Percentiles rank a stretch among this genome's conserved stretches.
These are phyloP conservation scores for Acleris cristana DNA, from an alignment of 2,888 invertebrate species.

Conservation along the genomic window DNA sequence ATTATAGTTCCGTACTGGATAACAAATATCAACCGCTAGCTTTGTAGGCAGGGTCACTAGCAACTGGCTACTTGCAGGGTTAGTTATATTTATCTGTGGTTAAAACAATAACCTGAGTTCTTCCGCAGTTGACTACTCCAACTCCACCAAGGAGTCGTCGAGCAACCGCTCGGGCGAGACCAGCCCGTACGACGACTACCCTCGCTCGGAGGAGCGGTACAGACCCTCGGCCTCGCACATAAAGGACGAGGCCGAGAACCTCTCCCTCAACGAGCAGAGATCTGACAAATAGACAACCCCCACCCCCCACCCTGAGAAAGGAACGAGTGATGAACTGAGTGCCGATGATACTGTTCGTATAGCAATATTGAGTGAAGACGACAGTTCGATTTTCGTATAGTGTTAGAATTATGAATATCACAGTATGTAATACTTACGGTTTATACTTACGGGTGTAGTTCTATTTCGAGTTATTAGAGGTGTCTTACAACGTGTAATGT, in stretches of 20 bases:
- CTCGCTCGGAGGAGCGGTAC: conserved; percentile 71
- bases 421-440: conserved; percentile 64
- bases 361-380: conserved; percentile 26
- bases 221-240: conserved; percentile 73
- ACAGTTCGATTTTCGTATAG: conserved; percentile 9
- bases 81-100: too few species aligned
- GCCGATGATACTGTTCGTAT: conserved; percentile 13
- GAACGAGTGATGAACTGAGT: conserved; percentile 1
- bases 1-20: too few species aligned
- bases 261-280: conserved; percentile 80
- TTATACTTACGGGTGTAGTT: conserved; percentile 80
- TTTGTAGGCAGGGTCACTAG: too few species aligned
- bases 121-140: conserved; percentile 64
- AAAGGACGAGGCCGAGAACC: conserved; percentile 80
- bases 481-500: conserved; percentile 72
- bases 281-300: conserved; percentile 69
- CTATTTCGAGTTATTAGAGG: conserved; percentile 73
- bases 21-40: too few species aligned
- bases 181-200: conserved; percentile 77
- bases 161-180: conserved; percentile 75
- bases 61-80: too few species aligned
- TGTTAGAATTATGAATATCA: conserved; percentile 52
- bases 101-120: not conserved
- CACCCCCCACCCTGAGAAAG: not conserved
- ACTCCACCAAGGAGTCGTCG: conserved; percentile 71